Evolutionary conservation across 2,797 vertebrate species (phyloP).

Genomic region (Chiroxiphia lanceolata): DNA sequence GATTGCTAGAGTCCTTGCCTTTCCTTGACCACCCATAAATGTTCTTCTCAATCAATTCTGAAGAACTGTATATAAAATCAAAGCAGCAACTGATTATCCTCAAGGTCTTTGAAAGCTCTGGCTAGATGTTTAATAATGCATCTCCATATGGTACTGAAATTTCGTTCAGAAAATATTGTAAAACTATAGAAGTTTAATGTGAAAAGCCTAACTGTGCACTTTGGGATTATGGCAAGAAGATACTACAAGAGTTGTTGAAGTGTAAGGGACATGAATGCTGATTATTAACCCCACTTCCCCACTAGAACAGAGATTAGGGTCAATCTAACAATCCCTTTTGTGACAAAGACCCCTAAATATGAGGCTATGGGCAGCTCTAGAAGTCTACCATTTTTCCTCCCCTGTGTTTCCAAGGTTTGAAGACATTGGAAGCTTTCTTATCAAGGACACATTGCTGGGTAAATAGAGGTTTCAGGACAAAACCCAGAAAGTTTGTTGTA

Average conservation of each 20-base stretch:
- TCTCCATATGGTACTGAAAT: background rate
- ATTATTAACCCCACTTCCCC: background rate
- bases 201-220: background rate
- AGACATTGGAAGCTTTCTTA: background rate
- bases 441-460: background rate
- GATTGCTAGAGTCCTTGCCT: background rate
- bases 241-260: background rate
- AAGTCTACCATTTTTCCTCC: background rate
- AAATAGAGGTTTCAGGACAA: background rate
- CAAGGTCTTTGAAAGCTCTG: background rate
- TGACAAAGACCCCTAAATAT: background rate
- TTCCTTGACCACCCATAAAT: background rate
- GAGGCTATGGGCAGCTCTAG: background rate
- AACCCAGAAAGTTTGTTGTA: background rate
- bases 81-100: background rate
- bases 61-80: background rate
- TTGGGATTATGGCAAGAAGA: background rate
- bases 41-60: background rate
- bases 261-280: background rate
- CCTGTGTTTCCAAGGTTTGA: too few species aligned
- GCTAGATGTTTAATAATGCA: background rate
- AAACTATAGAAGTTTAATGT: background rate
- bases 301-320: background rate
- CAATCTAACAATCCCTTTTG: background rate
- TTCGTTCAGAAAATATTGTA: background rate